Base-by-base conservation (phyloP, 1,140 invertebrate genomes). In the Patella vulgata region DNA sequence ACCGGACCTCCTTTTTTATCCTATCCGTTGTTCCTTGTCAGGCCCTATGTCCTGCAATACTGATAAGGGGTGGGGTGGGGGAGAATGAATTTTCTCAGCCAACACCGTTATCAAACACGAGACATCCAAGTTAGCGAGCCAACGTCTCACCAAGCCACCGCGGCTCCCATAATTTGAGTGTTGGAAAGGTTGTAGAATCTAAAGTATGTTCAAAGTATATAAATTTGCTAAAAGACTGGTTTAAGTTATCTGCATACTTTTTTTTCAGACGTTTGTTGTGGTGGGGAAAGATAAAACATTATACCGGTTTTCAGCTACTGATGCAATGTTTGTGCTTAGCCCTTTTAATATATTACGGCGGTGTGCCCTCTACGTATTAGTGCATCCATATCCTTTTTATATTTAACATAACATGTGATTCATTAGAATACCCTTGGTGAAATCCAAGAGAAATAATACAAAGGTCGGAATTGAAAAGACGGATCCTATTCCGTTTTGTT, bases 261-360 rank as follows among this genome's bases (percentile, higher is more conserved):
- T 55, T 50, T 82, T 90, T 58, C 89, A 98, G 96, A 97, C 95
- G 83, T 98, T 98, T 88, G 92, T 97, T 88, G 96, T 99, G 78
- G 89, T 99, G 86, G 97, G 94, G 88, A 97, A 93, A 89, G 95
- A 96, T 87, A 96, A 95, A 89, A 94, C 96, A 88, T 97, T 98
- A 88, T 98, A 95, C 89, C 90, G 96, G 87, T 99, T 98, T 89
- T 96, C 93, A 87, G 94, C 96, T 81, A 95, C 94, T 73, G 92
- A 97, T 85, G 95, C 95, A 83, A 87, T 98, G 84, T 98, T 92
- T 90, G 88, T 96, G 82, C 89, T 99, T 79, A 92, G 94, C 86
- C 96, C 96, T 70, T 98, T 98, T 88, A 97, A 97, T 88, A 95
- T 95, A 70, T 92, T 98, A 86, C 91, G 96, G 87, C 90, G 95